Percentiles rank a stretch among this genome's conserved stretches.
Evolutionary conservation across 2,888 invertebrate genomes (phyloP).

Genomic region (Athripsodes cinereus): DNA sequence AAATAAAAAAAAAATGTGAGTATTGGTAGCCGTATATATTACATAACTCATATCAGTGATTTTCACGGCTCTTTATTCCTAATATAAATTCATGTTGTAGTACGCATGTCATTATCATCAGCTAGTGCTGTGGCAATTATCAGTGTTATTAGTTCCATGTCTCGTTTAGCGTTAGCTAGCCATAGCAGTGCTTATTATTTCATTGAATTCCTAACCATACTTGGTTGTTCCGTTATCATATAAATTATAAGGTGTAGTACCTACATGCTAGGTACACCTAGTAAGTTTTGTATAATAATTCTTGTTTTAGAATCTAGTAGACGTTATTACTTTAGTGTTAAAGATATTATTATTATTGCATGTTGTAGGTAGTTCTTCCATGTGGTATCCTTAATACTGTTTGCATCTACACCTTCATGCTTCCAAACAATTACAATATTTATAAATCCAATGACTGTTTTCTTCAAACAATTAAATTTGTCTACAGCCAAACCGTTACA

Average conservation of each 20-base stretch:
- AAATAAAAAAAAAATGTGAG: no score
- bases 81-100: no score
- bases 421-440: no score
- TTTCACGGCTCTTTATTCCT: no score
- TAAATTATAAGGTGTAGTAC: not conserved
- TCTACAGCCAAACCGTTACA: no score
- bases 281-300: not conserved
- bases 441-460: no score
- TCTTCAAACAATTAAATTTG: no score
- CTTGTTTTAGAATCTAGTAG: not conserved
- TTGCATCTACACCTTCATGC: no score
- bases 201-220: constrained; percentile 1
- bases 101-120: no score
- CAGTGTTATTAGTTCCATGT: not conserved
- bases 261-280: not conserved
- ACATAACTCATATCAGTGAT: no score
- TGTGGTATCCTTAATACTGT: not conserved
- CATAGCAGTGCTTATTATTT: not conserved
- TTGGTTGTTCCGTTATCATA: not conserved
- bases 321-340: not conserved
- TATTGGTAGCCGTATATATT: no score
- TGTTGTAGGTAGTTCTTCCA: not conserved
- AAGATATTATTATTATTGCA: not conserved
- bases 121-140: not conserved
- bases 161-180: no score